Base-by-base conservation (phyloP, 2,113 vertebrate species). In the Marmota monax region DNA sequence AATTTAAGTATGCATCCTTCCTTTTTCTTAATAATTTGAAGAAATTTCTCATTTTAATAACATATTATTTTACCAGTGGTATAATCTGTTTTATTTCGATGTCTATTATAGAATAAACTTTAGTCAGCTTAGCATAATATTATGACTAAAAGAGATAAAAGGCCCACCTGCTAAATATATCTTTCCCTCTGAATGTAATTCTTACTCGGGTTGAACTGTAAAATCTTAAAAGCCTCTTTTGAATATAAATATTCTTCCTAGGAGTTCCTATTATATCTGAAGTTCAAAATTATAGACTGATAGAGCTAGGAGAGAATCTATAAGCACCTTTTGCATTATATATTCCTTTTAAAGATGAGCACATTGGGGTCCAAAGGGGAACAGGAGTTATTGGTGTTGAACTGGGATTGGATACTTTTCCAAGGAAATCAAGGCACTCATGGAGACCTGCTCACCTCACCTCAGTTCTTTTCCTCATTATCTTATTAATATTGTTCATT, bases 1-100 rank as follows among this genome's bases (percentile, higher is more conserved):
- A 78, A 92, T 72, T 14, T 92, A 91, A 88, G 48, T 80, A 69
- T 53, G 5, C 76, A 45, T 92, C 23, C 45, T 48, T 51, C 37
- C 51, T 87, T 94, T 94, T 83, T 37, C 51, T 53, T 93, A 96
- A 94, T 72, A 93, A 91, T 76, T 32, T 84, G 10, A 61, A 96
- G 48, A 91, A 90, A 85, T 95, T 82, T 92, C 77, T 95, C 63
- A 92, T 84, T 95, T 97, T 96, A 93, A 83, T 94, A 96, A 76
- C 27, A 61, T 27, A 51, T 94, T 93, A 72, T 94, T 96, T 97
- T 94, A 63, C 79, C 90, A 95, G 76, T 56, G 76, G n/a, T 82
- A 70, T 89, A 84, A 72, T 92, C 94, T 96, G 88, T 95, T 97
- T 96, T 89, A 94, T 96, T 74, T 97, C 88, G 88, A 10, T 94